Conservation (phyloP, 2,113 vertebrate genomes). For the Atrichornis clamosus region DNA sequence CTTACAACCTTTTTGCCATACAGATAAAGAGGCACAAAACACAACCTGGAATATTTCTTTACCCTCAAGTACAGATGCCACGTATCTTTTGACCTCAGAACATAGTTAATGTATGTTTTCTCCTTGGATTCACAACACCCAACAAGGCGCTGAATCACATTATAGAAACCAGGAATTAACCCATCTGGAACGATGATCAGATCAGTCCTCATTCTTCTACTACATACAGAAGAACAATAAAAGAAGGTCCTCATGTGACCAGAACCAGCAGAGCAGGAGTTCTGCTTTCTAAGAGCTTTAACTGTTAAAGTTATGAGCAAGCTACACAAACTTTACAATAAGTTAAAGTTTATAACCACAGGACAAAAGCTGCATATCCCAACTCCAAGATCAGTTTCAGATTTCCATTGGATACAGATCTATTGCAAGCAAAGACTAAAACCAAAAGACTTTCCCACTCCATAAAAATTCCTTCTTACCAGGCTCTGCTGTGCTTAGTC, state of each 20-base stretch:
- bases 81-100: accelerated
- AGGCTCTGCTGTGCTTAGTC: not conserved
- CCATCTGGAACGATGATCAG: accelerated
- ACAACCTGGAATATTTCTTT: not conserved
- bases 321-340: not conserved
- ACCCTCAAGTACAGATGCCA: not conserved
- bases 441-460: not conserved
- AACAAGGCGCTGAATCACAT: not conserved
- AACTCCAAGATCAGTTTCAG: not conserved
- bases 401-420: not conserved
- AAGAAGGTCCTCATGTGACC: not conserved
- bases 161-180: not conserved
- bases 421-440: not conserved
- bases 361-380: not conserved
- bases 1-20: not conserved
- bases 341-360: not conserved
- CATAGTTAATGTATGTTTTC: not conserved
- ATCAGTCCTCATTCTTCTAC: not conserved
- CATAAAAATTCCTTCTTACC: not conserved
- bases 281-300: not conserved
- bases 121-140: not conserved
- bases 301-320: not conserved
- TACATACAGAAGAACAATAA: not conserved
- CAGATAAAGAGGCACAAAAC: not conserved
- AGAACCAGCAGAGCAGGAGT: not conserved